Conservation (phyloP, 1,140 invertebrate genomes). For the Carposina sasakii region DNA sequence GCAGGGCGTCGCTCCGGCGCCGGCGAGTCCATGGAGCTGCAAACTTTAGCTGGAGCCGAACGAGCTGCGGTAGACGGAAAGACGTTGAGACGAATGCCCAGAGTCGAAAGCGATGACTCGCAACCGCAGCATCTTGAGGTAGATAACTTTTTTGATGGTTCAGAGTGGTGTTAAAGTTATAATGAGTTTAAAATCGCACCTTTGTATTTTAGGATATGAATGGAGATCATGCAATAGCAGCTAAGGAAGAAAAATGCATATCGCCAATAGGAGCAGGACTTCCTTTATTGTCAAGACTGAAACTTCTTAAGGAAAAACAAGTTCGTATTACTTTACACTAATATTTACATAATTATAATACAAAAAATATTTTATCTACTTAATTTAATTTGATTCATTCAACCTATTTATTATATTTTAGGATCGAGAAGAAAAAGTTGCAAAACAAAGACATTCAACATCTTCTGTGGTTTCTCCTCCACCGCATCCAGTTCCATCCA, state of each 20-base stretch:
- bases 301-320: slow-evolving; percentile 89
- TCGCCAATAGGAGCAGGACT: slow-evolving; percentile 87
- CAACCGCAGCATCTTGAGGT: slow-evolving; percentile 57
- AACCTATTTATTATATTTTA: slow-evolving; percentile 18
- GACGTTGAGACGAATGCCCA: slow-evolving; percentile 78
- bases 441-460: slow-evolving; percentile 52
- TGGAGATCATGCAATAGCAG: slow-evolving; percentile 70
- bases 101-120: slow-evolving; percentile 78
- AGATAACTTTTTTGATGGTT: neutral
- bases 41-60: slow-evolving; percentile 72
- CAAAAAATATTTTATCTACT: neutral
- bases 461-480: slow-evolving; percentile 62
- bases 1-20: slow-evolving; percentile 74
- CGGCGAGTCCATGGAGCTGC: slow-evolving; percentile 79
- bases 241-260: slow-evolving; percentile 72
- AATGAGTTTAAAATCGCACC: slow-evolving; percentile 2
- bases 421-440: slow-evolving; percentile 76
- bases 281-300: slow-evolving; percentile 83
- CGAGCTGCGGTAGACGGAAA: slow-evolving; percentile 67
- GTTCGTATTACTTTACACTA: slow-evolving; percentile 56
- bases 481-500: slow-evolving; percentile 59
- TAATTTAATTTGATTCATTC: slow-evolving; percentile 1
- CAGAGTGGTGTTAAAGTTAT: neutral
- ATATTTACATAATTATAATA: neutral
- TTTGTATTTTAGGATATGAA: slow-evolving; percentile 63